These are phyloP conservation scores for Bothrops jararaca DNA, from an alignment of 2,113 vertebrate species.

Conservation along the genomic window DNA sequence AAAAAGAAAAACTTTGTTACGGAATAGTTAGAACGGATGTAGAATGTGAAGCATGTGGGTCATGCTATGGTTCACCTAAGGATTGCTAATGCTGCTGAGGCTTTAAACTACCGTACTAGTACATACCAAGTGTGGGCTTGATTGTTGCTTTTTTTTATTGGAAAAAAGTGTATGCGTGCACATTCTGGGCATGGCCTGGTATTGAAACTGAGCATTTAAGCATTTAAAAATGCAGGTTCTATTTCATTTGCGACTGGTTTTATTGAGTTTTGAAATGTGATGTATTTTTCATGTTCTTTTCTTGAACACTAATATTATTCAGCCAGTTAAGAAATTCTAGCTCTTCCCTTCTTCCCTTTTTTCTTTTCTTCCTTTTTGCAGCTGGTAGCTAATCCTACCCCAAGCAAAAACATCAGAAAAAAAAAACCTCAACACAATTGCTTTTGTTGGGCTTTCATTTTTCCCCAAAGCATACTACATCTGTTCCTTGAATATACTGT, in stretches of 20 bases:
- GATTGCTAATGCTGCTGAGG: not conserved
- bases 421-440: not conserved
- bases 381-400: not conserved
- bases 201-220: not conserved
- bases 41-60: not conserved
- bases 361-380: not conserved
- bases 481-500: not conserved
- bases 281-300: not conserved
- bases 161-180: not conserved
- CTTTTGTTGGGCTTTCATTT: not conserved
- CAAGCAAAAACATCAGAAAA: not conserved
- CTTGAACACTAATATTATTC: not conserved
- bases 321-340: not conserved
- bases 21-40: not conserved
- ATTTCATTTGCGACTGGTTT: not conserved
- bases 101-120: not conserved
- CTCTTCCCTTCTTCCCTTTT: not conserved
- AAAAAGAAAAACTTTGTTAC: not conserved
- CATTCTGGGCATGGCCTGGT: not conserved
- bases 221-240: not conserved
- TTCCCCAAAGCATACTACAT: not conserved
- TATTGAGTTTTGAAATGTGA: not conserved
- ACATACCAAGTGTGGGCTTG: not conserved
- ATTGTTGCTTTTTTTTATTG: not conserved
- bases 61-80: not conserved